A percentile compares a stretch with the other conserved stretches of the same genome.
These are phyloP conservation scores for Yponomeuta cagnagella DNA, from an alignment of 2,888 invertebrate species.

Conservation along the genomic window DNA sequence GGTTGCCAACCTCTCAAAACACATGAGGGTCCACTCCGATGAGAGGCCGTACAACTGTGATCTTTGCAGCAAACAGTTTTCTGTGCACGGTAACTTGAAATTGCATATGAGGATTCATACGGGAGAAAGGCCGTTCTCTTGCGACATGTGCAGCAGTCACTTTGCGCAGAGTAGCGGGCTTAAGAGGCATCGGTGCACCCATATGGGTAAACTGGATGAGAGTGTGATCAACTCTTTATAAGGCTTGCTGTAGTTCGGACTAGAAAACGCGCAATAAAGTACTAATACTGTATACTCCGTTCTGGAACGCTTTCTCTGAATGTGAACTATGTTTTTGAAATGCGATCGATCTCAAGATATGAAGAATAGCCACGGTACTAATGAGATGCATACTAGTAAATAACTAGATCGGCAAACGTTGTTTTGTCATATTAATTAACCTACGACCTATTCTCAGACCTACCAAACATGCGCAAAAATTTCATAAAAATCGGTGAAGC, in stretches of 20 bases:
- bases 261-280: no score
- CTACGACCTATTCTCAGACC: no score
- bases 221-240: neutral
- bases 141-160: slow-evolving; percentile 39
- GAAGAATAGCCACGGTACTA: no score
- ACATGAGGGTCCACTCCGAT: slow-evolving; percentile 55
- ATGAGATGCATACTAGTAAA: no score
- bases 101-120: slow-evolving; percentile 48
- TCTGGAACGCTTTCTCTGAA: no score
- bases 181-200: slow-evolving; percentile 42
- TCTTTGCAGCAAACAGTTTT: slow-evolving; percentile 49
- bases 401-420: no score
- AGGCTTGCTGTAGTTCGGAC: neutral
- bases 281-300: no score
- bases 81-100: slow-evolving; percentile 44
- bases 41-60: slow-evolving; percentile 42
- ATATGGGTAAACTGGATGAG: slow-evolving; percentile 22
- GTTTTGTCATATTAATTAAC: no score
- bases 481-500: no score
- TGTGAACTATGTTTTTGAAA: no score
- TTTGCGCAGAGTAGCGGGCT: slow-evolving; percentile 44
- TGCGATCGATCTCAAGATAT: no score
- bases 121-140: slow-evolving; percentile 37
- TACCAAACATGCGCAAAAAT: no score
- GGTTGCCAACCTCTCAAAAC: slow-evolving; percentile 57